Evolutionary conservation across 2,797 vertebrate species (phyloP).

Genomic region (Antennarius maculatus): DNA sequence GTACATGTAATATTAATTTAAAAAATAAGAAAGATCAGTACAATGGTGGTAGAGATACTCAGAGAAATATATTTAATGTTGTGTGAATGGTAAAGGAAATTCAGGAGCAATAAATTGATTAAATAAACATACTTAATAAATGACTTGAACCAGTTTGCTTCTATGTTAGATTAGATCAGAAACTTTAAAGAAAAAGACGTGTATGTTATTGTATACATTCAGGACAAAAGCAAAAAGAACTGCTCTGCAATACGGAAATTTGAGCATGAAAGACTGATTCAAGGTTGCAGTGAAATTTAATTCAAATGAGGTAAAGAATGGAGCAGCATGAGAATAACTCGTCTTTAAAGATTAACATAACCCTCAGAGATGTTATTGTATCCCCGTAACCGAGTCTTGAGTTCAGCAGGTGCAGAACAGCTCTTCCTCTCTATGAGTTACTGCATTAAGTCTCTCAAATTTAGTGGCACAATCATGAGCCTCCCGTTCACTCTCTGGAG

Average conservation of each 20-base stretch:
- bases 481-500: constrained; percentile 78
- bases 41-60: constrained; percentile 1
- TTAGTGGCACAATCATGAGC: constrained; percentile 82
- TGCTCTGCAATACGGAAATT: constrained; percentile 58
- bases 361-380: constrained; percentile 77
- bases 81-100: constrained; percentile 16
- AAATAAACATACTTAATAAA: constrained; percentile 17
- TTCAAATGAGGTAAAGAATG: constrained; percentile 74
- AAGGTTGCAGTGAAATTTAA: constrained; percentile 78
- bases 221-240: constrained; percentile 35
- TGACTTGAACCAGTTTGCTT: constrained; percentile 34
- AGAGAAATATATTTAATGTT: constrained; percentile 29
- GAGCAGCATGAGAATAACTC: constrained; percentile 76
- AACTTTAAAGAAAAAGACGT: constrained; percentile 15
- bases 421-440: constrained; percentile 74
- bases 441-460: constrained; percentile 81
- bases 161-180: constrained; percentile 17
- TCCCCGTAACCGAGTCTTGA: constrained; percentile 74
- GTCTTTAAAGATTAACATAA: constrained; percentile 80
- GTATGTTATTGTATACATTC: constrained; percentile 6
- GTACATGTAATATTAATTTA: constrained; percentile 29
- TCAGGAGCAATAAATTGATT: constrained; percentile 2
- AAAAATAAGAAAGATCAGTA: constrained; percentile 25
- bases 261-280: constrained; percentile 63
- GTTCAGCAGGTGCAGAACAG: constrained; percentile 72